Evolutionary conservation across 2,797 vertebrate species (phyloP).

Genomic region (Leuciscus waleckii): DNA sequence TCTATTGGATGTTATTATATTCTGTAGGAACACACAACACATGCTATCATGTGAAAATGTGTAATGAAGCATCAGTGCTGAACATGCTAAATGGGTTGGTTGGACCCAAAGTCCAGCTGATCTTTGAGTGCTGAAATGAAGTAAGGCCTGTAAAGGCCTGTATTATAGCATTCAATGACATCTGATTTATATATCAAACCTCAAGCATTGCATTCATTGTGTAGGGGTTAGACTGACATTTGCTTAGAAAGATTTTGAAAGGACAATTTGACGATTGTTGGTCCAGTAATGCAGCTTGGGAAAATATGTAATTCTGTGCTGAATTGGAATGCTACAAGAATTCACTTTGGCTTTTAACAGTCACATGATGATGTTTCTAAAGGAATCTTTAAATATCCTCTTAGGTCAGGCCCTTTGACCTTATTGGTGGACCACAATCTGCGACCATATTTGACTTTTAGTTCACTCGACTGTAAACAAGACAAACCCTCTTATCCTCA

Average conservation of each 20-base stretch:
- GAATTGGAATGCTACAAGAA: conserved; percentile 11
- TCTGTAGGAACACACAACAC: no score
- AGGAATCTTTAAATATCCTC: conserved; percentile 22
- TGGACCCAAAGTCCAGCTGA: neutral
- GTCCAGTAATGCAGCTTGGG: neutral
- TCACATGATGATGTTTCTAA: neutral
- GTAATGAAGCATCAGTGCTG: neutral
- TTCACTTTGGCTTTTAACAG: conserved; percentile 20
- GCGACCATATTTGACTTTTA: conserved; percentile 14
- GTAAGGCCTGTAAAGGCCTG: neutral
- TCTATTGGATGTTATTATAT: neutral
- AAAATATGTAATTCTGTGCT: conserved; percentile 3
- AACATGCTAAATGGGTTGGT: neutral
- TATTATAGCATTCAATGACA: neutral
- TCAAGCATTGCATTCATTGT: neutral
- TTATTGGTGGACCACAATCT: conserved; percentile 10
- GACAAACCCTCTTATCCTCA: conserved; percentile 1
- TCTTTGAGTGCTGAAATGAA: neutral
- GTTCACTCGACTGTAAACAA: neutral
- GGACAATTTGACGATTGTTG: neutral
- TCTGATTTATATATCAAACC: neutral
- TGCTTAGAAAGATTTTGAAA: neutral
- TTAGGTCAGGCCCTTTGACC: conserved; percentile 5
- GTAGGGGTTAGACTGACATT: neutral
- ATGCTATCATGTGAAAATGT: neutral